Evolutionary conservation across 2,888 invertebrate species (phyloP), one percentile per base, ranked within the genome.

Genomic region (Coelinius sp.): DNA sequence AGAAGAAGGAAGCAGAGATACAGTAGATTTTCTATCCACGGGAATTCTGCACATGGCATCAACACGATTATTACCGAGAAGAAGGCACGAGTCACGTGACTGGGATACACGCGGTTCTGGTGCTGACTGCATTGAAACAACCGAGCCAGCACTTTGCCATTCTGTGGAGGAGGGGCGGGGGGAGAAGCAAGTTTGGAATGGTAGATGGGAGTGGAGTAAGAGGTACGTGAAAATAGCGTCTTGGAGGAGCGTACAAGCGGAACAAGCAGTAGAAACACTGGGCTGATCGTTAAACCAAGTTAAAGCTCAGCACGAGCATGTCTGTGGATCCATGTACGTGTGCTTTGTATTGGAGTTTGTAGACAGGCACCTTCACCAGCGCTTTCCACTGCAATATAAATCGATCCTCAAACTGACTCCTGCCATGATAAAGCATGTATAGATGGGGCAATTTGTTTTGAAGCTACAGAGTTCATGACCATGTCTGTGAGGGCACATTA

Each of bases 21-120:
- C 7, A 49, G 31, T 38, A 10, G 41, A 35, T 22, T 46, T 2
- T 27, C n/a, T n/a, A 59, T 59, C 22, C 49, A 66, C 22, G 31
- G 24, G 35, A 66, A 66, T 66, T 59, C 49, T 35, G 41, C 66
- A 66, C 62, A 71, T 71, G 70, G 66, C 56, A 71, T 66, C 24
- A 44, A 59, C 59, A 25, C 59, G 56, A 66, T 71, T 66, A 71
- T 66, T 66, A 59, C 66, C n/a, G 53, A 64, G 24, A 41, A 59
- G 59, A 66, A 65, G 31, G 66, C 31, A 35, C 24, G 24, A 71
- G 46, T 71, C 71, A 66, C 71, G 66, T 71, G 66, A 71, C 46
- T 71, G 66, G 49, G 59, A 46, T 71, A 12, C 27, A 56, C 56
- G 41, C 56, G 68, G 41, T 68, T 68, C 65, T 56, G 70, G 64